A percentile compares a stretch with the other conserved stretches of the same genome.
Conservation (phyloP, 2,113 vertebrate species). For the Pluvialis apricaria region DNA sequence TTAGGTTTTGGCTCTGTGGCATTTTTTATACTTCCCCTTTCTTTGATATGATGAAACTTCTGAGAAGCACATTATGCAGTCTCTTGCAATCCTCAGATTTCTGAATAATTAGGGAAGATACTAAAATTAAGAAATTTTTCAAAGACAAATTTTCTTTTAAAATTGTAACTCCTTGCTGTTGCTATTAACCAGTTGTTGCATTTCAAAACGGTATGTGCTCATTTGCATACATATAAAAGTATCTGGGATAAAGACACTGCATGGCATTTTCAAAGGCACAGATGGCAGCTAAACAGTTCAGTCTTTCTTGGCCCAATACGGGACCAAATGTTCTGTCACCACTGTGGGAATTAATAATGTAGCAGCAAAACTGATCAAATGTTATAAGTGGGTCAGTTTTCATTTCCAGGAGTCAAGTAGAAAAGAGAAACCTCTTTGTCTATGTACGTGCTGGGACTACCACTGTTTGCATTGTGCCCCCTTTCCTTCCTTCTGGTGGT, state of each 20-base stretch:
- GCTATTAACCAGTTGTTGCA: not conserved
- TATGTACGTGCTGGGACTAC: not conserved
- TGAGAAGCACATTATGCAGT: not conserved
- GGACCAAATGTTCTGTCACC: not conserved
- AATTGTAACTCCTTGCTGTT: not conserved
- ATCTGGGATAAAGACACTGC: not conserved
- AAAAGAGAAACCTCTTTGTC: not conserved
- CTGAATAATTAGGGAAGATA: not conserved
- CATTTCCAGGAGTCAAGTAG: not conserved
- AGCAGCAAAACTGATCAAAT: not conserved
- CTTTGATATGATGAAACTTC: not conserved
- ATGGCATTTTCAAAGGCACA: not conserved
- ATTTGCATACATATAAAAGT: accelerated
- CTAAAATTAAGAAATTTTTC: not conserved
- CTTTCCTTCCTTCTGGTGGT: not conserved
- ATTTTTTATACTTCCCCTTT: not conserved
- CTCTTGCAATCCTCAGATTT: not conserved
- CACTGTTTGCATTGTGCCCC: not conserved
- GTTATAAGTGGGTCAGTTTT: not conserved
- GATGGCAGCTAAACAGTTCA: not conserved
- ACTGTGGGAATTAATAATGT: not conserved
- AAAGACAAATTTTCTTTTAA: not conserved
- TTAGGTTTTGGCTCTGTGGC: not conserved
- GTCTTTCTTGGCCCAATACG: not conserved
- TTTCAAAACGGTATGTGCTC: not conserved